Evolutionary conservation across 2,888 invertebrate species (phyloP), one percentile per base, ranked within the genome.

Genomic region (Drosophila mercatorum): DNA sequence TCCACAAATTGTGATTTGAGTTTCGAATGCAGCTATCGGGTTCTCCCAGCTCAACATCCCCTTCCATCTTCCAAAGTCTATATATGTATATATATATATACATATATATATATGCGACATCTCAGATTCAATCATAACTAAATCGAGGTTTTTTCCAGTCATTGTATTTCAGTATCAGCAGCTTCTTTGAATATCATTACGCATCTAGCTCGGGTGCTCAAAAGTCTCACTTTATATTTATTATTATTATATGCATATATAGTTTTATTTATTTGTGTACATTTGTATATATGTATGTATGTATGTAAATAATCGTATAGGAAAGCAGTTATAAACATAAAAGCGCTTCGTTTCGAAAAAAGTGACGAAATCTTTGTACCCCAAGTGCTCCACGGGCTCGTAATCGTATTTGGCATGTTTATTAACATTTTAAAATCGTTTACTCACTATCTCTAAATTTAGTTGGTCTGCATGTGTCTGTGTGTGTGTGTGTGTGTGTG

Each of bases 381-480:
- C 43, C 49, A 46, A 72, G 65, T 78, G 56, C 60, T 40, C 34
- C 26, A 58, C 22, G 51, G 51, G 22, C 51, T 77, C 77, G 65
- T 78, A 81, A 81, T 78, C 83, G 66, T 74, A 78, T 75, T 81
- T 55, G 77, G 64, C 77, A 66, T 89, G 76, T 83, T 83, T 72
- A 89, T 87, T 79, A 88, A 88, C 82, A 79, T 81, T 84, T 89
- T 81, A 72, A 90, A 84, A 90, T 78, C 87, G 89, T 89, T 90
- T 86, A 90, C 88, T 90, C 89, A 76, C 82, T 79, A 89, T 90
- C 81, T 82, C 71, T 82, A 81, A 83, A 72, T 84, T 85, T 72
- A 80, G 78, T 87, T 83, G 55, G 57, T 52, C 58, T 56, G 59
- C 62, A 22, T 70, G 53, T 51, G 64, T 75, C 60, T 64, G 67